These are phyloP conservation scores for Narcine bancroftii DNA, from an alignment of 2,113 vertebrate species.

Conservation along the genomic window DNA sequence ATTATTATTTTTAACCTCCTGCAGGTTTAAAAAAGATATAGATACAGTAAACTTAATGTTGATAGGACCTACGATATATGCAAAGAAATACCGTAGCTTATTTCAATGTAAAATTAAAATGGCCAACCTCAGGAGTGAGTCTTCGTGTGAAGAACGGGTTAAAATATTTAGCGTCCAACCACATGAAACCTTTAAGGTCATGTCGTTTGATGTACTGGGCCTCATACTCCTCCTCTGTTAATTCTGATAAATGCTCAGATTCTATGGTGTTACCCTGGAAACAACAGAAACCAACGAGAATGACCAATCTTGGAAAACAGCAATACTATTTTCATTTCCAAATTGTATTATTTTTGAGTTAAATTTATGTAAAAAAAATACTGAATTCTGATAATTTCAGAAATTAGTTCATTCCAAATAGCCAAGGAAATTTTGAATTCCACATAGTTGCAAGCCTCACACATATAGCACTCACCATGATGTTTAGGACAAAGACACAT, in stretches of 20 bases:
- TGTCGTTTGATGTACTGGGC: slow-evolving; percentile 85
- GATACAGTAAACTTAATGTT: too few species aligned
- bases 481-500: too few species aligned
- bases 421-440: too few species aligned
- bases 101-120: not conserved
- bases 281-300: slow-evolving; percentile 36
- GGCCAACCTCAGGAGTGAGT: slow-evolving; percentile 85
- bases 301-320: too few species aligned
- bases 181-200: slow-evolving; percentile 95
- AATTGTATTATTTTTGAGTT: not conserved
- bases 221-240: slow-evolving; percentile 95
- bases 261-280: slow-evolving; percentile 84
- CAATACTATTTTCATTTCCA: not conserved
- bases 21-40: not conserved
- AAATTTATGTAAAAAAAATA: too few species aligned
- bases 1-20: not conserved
- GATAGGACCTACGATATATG: too few species aligned
- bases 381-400: too few species aligned
- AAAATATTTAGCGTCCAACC: slow-evolving; percentile 91
- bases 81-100: not conserved
- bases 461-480: too few species aligned
- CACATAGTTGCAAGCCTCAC: too few species aligned
- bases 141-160: slow-evolving; percentile 96
- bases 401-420: too few species aligned
- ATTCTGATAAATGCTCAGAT: slow-evolving; percentile 86